These are phyloP conservation scores for Oreochromis aureus DNA, from an alignment of 2,113 vertebrate species.

Conservation along the genomic window DNA sequence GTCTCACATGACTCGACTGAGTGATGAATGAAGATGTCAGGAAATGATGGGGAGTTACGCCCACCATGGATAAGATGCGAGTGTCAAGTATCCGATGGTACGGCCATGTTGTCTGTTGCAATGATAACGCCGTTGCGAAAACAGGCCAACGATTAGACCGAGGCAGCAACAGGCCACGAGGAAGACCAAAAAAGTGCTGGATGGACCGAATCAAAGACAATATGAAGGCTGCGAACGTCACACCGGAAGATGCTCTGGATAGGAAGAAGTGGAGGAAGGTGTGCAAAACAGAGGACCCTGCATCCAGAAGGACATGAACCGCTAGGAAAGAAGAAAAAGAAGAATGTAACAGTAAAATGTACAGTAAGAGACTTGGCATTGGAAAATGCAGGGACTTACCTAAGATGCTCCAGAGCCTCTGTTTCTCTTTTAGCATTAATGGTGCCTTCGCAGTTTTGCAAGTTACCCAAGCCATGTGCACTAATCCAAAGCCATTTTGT, in stretches of 20 bases:
- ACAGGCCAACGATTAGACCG: neutral
- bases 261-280: neutral
- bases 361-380: neutral
- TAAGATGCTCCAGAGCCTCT: rapidly evolving
- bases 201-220: neutral
- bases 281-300: rapidly evolving
- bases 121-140: rapidly evolving
- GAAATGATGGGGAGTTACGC: rapidly evolving
- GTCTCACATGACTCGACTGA: neutral
- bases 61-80: rapidly evolving
- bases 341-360: neutral
- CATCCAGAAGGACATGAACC: neutral
- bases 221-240: rapidly evolving
- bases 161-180: neutral
- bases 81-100: neutral
- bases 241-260: neutral
- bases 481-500: neutral
- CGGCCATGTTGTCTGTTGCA: rapidly evolving
- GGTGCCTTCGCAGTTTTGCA: neutral
- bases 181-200: neutral
- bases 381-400: neutral
- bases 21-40: neutral
- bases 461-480: neutral
- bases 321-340: neutral
- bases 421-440: neutral